Evolutionary conservation across 2,113 vertebrate species (phyloP).

Genomic region (Aegithalos caudatus): DNA sequence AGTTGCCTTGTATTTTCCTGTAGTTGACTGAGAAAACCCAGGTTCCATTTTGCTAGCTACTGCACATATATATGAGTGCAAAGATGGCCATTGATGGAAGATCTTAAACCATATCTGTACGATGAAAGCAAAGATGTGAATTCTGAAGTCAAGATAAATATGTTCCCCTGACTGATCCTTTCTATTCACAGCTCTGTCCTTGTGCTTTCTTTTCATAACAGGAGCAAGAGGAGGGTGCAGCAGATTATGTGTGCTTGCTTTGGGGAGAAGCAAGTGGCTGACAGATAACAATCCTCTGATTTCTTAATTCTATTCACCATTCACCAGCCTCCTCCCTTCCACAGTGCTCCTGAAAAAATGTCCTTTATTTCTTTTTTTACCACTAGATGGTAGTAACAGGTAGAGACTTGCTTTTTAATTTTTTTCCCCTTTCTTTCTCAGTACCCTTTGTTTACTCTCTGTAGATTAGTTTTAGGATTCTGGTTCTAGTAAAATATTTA

Average conservation of each 20-base stretch:
- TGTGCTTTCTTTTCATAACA: background rate
- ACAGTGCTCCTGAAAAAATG: background rate
- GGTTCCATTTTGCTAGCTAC: background rate
- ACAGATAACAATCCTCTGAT: background rate
- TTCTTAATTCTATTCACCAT: background rate
- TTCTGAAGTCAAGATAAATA: background rate
- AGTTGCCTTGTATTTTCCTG: background rate
- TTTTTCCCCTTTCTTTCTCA: background rate
- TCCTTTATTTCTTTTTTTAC: slow-evolving; percentile 34
- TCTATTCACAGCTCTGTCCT: background rate
- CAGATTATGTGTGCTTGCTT: background rate
- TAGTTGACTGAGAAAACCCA: background rate
- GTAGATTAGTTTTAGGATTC: background rate
- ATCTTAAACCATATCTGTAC: background rate
- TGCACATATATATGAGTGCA: background rate
- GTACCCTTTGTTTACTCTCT: slow-evolving; percentile 47
- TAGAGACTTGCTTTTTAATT: slow-evolving; percentile 31
- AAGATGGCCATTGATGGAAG: background rate
- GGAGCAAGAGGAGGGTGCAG: background rate
- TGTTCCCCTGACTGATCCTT: background rate
- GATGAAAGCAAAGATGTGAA: background rate
- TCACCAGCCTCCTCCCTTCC: background rate
- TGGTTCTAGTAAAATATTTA: background rate
- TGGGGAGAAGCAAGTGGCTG: background rate
- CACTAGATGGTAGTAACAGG: slow-evolving; percentile 78